Evolutionary conservation across 2,113 vertebrate species (phyloP), one percentile per base, ranked within the genome.

Genomic region (Zingel zingel): DNA sequence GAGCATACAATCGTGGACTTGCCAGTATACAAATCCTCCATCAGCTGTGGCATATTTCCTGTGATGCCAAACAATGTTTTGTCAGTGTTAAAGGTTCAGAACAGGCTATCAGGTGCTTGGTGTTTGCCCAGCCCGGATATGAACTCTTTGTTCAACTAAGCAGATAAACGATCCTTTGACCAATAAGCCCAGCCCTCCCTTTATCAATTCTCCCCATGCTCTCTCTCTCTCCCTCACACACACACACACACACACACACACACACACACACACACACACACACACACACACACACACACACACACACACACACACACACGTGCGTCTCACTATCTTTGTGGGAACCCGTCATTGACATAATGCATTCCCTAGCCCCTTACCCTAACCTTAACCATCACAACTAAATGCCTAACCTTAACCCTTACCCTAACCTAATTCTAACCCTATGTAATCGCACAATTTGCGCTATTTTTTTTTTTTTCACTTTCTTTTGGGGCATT

Each of bases 151-250:
- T 63, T 63, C 61, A 63, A 63, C 8, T 21, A 21, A 63, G 33
- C 61, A 63, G 33, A 62, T 62, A 62, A 62, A 62, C 18, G 19
- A 59, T 59, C 57, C 57, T 50, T 50, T 50, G 48, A n/a, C 53
- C 10, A 54, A 54, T 54, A 21, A 54, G 9, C 51, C 19, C 51
- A 21, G 51, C 9, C 53, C 53, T 54, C 19, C 7, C 8, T 19
- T 62, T 62, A 21, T 61, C 18, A 21, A 15, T 33, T 15, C 27
- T 57, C 11, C 56, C 5, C 23, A 57, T 36, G 27, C 27, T 16
- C 47, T 16, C 47, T 6, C 47, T 10, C 27, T 16, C 47, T 16
- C 47, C 2, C 47, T 10, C 14, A 4, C 58, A 33, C 58, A 15
- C 23, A 27, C 23, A 2, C 13, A 16, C 13, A 6, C 56, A 27